Evolutionary conservation across 2,888 invertebrate species (phyloP).

Genomic region (Danaus chrysippus): DNA sequence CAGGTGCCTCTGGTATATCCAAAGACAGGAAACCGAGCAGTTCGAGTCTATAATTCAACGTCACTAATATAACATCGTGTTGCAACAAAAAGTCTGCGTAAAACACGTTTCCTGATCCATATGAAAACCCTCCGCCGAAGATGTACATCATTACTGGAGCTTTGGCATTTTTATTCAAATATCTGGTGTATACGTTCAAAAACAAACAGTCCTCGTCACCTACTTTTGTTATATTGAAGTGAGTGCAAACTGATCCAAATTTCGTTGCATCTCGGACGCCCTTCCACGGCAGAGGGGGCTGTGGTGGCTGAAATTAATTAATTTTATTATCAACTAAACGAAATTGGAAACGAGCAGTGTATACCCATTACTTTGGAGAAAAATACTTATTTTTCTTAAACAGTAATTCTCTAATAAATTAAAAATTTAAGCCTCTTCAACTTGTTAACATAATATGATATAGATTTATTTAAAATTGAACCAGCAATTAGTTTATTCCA

Average conservation of each 20-base stretch:
- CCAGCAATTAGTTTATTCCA: too few species aligned
- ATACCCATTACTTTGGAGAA: too few species aligned
- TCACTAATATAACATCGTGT: constrained; percentile 57
- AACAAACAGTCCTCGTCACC: constrained; percentile 55
- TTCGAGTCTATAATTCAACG: constrained; percentile 61
- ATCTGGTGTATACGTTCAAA: constrained; percentile 52
- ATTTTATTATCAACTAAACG: neutral
- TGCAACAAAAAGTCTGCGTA: constrained; percentile 56
- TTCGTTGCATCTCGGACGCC: constrained; percentile 48
- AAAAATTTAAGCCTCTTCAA: too few species aligned
- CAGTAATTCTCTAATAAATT: too few species aligned
- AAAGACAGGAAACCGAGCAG: constrained; percentile 60
- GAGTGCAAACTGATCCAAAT: constrained; percentile 46
- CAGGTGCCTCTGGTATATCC: constrained; percentile 58
- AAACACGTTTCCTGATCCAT: constrained; percentile 48
- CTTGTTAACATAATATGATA: too few species aligned
- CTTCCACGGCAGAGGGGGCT: constrained; percentile 46
- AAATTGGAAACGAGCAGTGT: too few species aligned
- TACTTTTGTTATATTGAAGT: constrained; percentile 38
- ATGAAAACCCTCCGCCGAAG: constrained; percentile 62
- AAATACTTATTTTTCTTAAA: too few species aligned
- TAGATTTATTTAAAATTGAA: too few species aligned
- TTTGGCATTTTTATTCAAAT: constrained; percentile 18
- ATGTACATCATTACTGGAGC: constrained; percentile 65
- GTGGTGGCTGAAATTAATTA: constrained; percentile 42